These are phyloP conservation scores for Wiebesia pumilae DNA, from an alignment of 1,140 invertebrate genomes.

Conservation along the genomic window DNA sequence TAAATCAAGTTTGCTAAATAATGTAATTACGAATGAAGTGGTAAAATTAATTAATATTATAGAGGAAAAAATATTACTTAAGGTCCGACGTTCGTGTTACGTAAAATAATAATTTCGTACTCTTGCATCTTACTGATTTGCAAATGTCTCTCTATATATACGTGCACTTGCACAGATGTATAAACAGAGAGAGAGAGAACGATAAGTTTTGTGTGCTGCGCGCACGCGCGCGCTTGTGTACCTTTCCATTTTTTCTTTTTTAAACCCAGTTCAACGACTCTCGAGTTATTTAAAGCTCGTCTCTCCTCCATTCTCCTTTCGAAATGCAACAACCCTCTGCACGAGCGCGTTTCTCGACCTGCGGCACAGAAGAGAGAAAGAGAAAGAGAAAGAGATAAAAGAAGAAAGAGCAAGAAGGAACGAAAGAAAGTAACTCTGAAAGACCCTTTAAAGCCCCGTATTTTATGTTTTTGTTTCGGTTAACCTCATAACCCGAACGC, in stretches of 20 bases:
- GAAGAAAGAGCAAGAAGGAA: background rate
- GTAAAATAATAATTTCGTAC: slow-evolving; percentile 13
- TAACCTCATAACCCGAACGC: slow-evolving; percentile 48
- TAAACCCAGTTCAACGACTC: slow-evolving; percentile 62
- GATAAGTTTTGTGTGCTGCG: background rate
- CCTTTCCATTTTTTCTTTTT: slow-evolving; percentile 56
- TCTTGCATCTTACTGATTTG: slow-evolving; percentile 23
- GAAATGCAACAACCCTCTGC: slow-evolving; percentile 48
- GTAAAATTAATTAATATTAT: background rate
- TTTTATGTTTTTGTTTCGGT: slow-evolving; percentile 47
- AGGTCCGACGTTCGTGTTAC: background rate
- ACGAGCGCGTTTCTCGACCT: slow-evolving; percentile 7
- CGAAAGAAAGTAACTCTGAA: background rate
- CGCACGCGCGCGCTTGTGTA: background rate
- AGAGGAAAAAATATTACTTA: background rate
- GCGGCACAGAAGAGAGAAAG: background rate
- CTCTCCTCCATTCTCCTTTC: slow-evolving; percentile 45
- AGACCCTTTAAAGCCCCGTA: background rate
- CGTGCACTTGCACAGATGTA: background rate
- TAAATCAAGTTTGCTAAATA: background rate
- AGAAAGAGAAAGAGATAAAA: background rate
- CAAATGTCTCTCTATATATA: background rate
- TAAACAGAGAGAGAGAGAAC: background rate
- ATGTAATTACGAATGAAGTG: background rate
- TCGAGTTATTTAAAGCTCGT: slow-evolving; percentile 62